phyloP scores from a whole-genome alignment of 2,797 vertebrate species.

The Alcedo atthis region DNA sequence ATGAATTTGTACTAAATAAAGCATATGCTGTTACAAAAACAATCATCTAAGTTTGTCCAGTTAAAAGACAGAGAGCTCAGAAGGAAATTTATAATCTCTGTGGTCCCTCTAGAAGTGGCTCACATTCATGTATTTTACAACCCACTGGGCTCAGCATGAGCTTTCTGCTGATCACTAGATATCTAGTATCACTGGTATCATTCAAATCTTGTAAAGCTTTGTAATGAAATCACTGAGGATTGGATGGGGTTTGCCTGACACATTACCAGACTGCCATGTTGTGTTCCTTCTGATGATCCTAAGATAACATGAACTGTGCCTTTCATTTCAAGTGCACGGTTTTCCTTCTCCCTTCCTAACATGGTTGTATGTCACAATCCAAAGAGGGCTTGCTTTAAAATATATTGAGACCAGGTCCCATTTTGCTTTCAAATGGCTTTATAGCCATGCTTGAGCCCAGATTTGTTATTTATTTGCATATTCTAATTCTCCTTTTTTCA shows the following conservation, averaged over 20 bases:
- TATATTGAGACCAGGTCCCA: background rate
- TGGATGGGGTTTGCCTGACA: background rate
- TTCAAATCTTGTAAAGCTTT: background rate
- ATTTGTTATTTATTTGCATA: background rate
- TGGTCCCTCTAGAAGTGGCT: background rate
- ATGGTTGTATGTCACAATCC: background rate
- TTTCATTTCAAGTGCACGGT: background rate
- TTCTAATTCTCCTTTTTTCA: background rate
- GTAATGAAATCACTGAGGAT: background rate
- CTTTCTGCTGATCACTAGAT: background rate
- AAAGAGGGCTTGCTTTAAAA: background rate
- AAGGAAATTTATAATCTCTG: background rate
- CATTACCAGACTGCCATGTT: background rate
- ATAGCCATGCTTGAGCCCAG: background rate
- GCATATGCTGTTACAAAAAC: background rate
- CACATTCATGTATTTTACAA: background rate
- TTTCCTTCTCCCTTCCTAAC: background rate
- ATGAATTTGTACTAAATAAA: background rate
- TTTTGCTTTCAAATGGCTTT: background rate
- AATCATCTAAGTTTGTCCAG: background rate
- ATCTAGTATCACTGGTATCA: background rate
- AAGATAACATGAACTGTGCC: background rate
- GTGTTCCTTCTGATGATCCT: background rate
- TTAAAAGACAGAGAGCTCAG: background rate
- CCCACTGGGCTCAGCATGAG: fast-evolving